A percentile compares a stretch with the other conserved stretches of the same genome.
Conservation (phyloP, 1,140 invertebrate genomes). For the Bombus confusus region DNA sequence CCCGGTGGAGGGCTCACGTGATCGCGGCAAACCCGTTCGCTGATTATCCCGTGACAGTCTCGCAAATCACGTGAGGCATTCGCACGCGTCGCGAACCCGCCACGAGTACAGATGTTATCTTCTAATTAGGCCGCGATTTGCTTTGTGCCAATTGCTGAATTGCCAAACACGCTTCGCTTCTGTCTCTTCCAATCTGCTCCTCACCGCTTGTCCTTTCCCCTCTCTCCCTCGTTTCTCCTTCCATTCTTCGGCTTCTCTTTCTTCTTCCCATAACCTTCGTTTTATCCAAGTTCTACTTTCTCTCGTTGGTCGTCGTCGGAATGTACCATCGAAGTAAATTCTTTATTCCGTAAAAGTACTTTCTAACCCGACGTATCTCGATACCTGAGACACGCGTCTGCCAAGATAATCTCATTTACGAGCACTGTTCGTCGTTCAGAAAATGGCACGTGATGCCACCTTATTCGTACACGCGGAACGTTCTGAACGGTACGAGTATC, state of each 20-base stretch:
- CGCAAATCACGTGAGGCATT: slow-evolving; percentile 17
- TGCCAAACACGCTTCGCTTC: background rate
- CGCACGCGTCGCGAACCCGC: slow-evolving; percentile 9
- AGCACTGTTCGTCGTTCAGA: too few species aligned
- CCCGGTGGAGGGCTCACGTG: background rate
- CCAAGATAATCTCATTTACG: too few species aligned
- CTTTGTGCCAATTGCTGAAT: background rate
- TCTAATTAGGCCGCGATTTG: slow-evolving; percentile 41
- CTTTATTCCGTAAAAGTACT: too few species aligned
- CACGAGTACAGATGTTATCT: slow-evolving; percentile 18
- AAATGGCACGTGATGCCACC: too few species aligned
- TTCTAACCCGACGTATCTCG: too few species aligned
- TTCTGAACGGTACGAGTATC: too few species aligned
- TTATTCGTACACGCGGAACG: too few species aligned
- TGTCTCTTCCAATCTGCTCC: too few species aligned
- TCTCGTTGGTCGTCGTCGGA: too few species aligned
- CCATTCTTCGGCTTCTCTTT: background rate
- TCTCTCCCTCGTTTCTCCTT: background rate
- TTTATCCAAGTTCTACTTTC: too few species aligned
- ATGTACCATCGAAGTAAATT: too few species aligned
- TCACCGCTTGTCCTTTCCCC: background rate
- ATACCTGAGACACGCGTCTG: too few species aligned
- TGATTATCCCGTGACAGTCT: slow-evolving; percentile 26
- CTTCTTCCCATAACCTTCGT: background rate
- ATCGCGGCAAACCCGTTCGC: background rate